Conservation (phyloP, 2,113 vertebrate genomes). For the Cephalopholis sonnerati region DNA sequence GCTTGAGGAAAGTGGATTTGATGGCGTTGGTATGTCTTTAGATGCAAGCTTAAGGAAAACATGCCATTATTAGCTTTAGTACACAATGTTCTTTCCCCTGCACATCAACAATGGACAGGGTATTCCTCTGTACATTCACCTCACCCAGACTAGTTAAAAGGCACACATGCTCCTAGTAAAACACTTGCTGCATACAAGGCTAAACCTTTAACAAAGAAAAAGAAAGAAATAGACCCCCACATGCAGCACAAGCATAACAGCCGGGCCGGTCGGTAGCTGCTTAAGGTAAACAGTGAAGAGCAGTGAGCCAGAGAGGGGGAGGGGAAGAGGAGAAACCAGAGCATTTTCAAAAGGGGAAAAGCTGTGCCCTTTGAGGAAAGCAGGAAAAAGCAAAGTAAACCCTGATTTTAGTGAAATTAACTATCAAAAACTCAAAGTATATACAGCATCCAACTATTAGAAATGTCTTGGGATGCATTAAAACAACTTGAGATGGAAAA, state of each 20-base stretch:
- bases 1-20: not conserved
- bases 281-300: slow-evolving; percentile 53
- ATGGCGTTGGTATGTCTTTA: not conserved
- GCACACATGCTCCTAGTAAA: not conserved
- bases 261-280: slow-evolving; percentile 10
- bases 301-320: slow-evolving; percentile 46
- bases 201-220: not conserved
- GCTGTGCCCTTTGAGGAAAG: not conserved
- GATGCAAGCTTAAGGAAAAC: slow-evolving; percentile 12
- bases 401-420: not conserved
- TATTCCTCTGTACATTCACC: slow-evolving; percentile 6
- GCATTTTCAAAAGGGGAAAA: slow-evolving; percentile 23
- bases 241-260: slow-evolving; percentile 1
- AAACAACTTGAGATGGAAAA: not conserved
- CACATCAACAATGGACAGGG: slow-evolving; percentile 25
- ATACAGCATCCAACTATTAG: not conserved
- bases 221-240: not conserved
- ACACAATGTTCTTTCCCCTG: slow-evolving; percentile 64
- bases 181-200: not conserved
- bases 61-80: slow-evolving; percentile 12
- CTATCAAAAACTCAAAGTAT: not conserved
- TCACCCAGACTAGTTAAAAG: not conserved
- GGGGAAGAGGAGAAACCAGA: slow-evolving; percentile 23
- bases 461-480: not conserved
- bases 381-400: slow-evolving; percentile 10